These are phyloP conservation scores for Colostygia pectinataria DNA, from an alignment of 2,888 invertebrate species.

Conservation along the genomic window DNA sequence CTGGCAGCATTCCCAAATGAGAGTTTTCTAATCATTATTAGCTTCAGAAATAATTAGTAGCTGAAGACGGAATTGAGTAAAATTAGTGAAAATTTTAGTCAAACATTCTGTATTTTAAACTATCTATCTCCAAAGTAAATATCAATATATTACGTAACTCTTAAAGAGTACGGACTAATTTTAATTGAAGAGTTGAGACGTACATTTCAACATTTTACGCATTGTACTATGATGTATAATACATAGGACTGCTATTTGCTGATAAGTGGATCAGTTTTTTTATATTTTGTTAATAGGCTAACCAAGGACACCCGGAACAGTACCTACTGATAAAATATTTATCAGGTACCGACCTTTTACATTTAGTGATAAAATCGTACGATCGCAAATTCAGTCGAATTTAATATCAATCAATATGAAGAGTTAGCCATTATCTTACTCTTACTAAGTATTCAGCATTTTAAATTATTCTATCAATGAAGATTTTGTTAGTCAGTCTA, in stretches of 20 bases:
- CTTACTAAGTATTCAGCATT: neutral
- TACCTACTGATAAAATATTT: neutral
- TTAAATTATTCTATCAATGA: no score
- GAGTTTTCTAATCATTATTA: conserved; percentile 23
- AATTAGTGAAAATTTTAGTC: no score
- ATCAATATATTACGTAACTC: no score
- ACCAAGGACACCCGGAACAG: conserved; percentile 4
- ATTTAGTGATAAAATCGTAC: conserved; percentile 5
- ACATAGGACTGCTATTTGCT: no score
- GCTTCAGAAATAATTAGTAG: conserved; percentile 4
- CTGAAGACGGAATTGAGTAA: conserved; percentile 3
- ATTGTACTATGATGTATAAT: no score
- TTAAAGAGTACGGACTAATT: no score
- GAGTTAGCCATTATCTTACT: neutral
- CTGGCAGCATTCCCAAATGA: conserved; percentile 37
- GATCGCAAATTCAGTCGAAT: neutral
- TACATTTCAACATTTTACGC: no score
- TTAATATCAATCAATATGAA: no score
- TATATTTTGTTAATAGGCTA: neutral
- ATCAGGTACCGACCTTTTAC: neutral
- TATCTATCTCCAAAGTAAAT: no score
- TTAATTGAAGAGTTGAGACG: no score
- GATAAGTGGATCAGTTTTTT: neutral
- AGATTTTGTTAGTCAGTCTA: no score
- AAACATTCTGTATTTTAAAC: no score